Base-by-base conservation (phyloP, 1,140 invertebrate genomes). In the Hydropsyche tenuis region DNA sequence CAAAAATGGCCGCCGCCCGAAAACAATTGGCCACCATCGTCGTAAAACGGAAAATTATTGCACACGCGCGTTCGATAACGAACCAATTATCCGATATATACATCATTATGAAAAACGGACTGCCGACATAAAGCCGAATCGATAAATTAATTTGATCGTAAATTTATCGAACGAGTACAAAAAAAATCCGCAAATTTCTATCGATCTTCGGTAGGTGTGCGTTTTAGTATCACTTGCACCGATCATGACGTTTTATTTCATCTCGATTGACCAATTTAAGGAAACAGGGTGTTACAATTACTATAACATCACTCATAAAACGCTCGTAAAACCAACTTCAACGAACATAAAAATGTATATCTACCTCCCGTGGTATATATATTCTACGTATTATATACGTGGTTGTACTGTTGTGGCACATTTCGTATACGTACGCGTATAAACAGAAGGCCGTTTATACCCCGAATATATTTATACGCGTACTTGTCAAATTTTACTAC, bases 261-360 rank as follows among this genome's bases (percentile, higher is more conserved):
- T 77, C 75, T 77, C 75, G 75, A 77, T 77, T 77, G 75, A 77
- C 75, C 75, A 77, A 77, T 77, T 77, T 77, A 77, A 77, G 75
- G 75, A 77, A 77, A 73, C 75, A 71, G 75, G 75, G 75, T 77
- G 75, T 73, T 74, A 77, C 75, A 77, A 77, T 77, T 77, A 77
- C 75, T 77, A 71, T 69, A 74, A 77, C 75, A 77, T 77, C 75
- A 77, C 75, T 77, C 75, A 77, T 77, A 77, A 77, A 77, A 77
- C 53, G 75, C 46, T 74, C 75, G 75, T 77, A 77, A 77, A 77
- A 74, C 46, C 73, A 71, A 77, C 75, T 76, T 74, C 75, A 74
- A 72, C 75, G 73, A 56, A 64, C 75, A 77, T 77, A 77, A 77
- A 77, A 77, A 77, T 74, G 75, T 73, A 42, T 72, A 60, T 48